Conservation (phyloP, 2,113 vertebrate genomes). For the Passer montanus region DNA sequence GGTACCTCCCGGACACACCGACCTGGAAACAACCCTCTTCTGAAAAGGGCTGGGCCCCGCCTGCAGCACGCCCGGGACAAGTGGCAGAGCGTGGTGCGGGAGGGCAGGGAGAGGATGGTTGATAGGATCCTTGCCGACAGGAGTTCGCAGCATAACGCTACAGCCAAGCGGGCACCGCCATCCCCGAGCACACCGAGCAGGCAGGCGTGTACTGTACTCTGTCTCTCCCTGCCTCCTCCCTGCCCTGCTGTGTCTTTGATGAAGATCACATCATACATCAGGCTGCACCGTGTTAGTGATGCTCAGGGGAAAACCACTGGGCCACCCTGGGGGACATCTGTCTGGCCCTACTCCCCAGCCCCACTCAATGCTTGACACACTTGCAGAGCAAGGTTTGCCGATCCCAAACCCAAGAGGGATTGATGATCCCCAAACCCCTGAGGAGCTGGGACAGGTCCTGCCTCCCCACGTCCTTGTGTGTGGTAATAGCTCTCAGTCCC, state of each 20-base stretch:
- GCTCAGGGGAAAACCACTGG: not conserved
- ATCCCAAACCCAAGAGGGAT: not conserved
- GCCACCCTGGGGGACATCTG: not conserved
- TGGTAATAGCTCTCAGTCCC: not conserved
- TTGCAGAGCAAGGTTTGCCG: not conserved
- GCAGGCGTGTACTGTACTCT: accelerated
- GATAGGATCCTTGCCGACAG: not conserved
- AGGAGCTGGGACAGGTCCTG: not conserved
- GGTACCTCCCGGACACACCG: accelerated
- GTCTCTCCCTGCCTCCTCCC: not conserved
- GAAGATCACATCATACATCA: not conserved
- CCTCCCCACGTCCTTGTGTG: accelerated
- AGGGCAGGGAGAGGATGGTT: too few relatives aligned
- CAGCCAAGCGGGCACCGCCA: not conserved
- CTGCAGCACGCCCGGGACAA: not conserved
- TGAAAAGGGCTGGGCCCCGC: not conserved
- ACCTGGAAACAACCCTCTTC: not conserved
- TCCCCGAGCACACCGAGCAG: not conserved
- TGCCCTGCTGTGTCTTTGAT: not conserved
- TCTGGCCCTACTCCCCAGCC: not conserved
- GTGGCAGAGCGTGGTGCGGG: not conserved
- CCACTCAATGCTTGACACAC: not conserved
- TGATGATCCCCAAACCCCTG: too few relatives aligned
- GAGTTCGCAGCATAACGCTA: accelerated
- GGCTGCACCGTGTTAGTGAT: not conserved